phyloP scores from a whole-genome alignment of 2,888 invertebrate species.

The Rotaria sp. region DNA sequence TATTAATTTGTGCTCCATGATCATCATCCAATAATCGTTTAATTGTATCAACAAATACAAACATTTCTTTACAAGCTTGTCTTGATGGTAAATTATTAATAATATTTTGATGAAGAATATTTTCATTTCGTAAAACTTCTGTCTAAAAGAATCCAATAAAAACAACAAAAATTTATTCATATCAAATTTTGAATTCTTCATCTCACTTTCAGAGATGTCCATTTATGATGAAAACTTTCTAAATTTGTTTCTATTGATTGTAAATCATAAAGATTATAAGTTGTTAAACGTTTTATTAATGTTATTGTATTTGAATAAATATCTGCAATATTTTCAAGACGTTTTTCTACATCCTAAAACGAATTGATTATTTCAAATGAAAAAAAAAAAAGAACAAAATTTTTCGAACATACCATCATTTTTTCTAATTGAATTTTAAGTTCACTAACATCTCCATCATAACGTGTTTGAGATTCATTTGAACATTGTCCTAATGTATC shows the following conservation, averaged over 20 bases:
- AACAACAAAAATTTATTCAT: background rate
- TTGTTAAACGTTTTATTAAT: background rate
- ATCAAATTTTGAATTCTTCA: background rate
- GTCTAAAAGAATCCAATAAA: background rate
- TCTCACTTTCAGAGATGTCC: background rate
- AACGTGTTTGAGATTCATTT: background rate
- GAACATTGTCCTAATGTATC: conserved; percentile 16
- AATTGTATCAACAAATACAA: background rate
- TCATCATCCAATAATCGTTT: conserved; percentile 17
- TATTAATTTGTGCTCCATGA: conserved; percentile 2
- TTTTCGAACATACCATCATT: background rate
- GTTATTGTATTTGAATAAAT: background rate
- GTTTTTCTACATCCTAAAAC: conserved; percentile 6
- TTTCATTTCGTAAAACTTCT: background rate
- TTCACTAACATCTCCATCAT: background rate
- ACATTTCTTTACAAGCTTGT: conserved; percentile 24
- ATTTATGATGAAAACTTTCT: conserved; percentile 3
- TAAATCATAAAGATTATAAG: background rate
- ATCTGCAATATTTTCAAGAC: conserved; percentile 4
- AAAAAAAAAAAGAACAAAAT: background rate
- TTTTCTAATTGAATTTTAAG: background rate
- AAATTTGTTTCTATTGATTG: background rate
- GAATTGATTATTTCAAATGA: background rate
- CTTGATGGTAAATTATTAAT: background rate
- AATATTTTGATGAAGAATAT: conserved; percentile 6